These are phyloP conservation scores for Pseudomyrmex gracilis DNA, from an alignment of 1,140 invertebrate species.

Conservation along the genomic window DNA sequence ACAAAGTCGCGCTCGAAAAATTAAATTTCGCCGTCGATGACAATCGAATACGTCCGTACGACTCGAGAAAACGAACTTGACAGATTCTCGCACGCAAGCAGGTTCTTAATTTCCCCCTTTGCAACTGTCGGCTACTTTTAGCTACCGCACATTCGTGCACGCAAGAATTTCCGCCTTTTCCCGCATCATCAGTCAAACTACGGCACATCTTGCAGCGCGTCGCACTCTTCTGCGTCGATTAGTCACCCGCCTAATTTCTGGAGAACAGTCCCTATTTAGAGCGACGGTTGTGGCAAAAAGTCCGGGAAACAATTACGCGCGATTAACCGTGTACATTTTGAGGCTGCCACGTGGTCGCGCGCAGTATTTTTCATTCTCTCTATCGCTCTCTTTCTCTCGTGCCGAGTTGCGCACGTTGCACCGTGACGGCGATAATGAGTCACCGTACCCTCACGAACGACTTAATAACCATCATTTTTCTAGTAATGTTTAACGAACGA, in stretches of 20 bases:
- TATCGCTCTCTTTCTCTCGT: background rate
- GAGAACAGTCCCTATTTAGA: constrained; percentile 61
- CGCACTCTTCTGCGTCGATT: constrained; percentile 57
- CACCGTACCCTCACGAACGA: constrained; percentile 61
- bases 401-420: constrained; percentile 21
- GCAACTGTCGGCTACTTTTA: constrained; percentile 51
- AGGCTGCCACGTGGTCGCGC: constrained; percentile 48
- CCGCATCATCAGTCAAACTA: constrained; percentile 70
- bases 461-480: constrained; percentile 71
- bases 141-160: constrained; percentile 37
- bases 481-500: constrained; percentile 56
- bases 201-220: constrained; percentile 24
- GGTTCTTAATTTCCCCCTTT: constrained; percentile 14
- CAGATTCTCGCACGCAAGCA: constrained; percentile 1
- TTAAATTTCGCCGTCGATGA: background rate
- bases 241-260: constrained; percentile 70
- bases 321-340: constrained; percentile 62
- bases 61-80: background rate
- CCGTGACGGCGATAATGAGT: constrained; percentile 69
- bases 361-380: constrained; percentile 64
- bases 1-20: too few relatives aligned
- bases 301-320: constrained; percentile 51
- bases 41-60: background rate
- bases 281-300: constrained; percentile 49
- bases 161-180: constrained; percentile 65